Base-by-base conservation (phyloP, 92 coral and sea anemone species). In the Epizoanthus illoricatus region DNA sequence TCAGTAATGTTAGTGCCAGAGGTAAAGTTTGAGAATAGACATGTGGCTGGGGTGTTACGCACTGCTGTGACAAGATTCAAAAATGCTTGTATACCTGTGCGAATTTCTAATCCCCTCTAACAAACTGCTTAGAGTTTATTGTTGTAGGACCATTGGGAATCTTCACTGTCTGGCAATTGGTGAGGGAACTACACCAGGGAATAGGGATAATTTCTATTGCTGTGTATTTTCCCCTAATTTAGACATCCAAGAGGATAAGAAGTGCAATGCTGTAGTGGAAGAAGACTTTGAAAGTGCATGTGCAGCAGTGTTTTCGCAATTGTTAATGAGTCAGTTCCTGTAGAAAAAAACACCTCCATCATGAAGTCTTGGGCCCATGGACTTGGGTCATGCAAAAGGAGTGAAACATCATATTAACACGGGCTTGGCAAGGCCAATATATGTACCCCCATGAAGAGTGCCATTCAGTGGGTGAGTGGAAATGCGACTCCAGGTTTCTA, bases 371-470 rank as follows among this genome's bases (percentile, higher is more conserved):
- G 70, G 74, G 18, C 72, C 80, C 16, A 17, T 23, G 66, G 90
- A 82, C 49, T 41, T 76, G 24, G 86, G 83, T 15, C 18, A 60
- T 17, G 86, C 89, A 11, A 86, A 65, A 40, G 52, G 52, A 5
- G 52, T 45, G 52, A 45, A 45, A 5, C 52, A 54, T 45, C 52
- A 4, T 16, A 61, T 87, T 54, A 60, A 87, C 79, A 82, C 84
- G 41, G 87, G 85, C 0, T n/a, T 33, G 5, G 57, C 79, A 13
- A 36, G 39, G 5, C 87, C 87, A 20, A 78, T 84, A 17, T 74
- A 73, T 58, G 70, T 59, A 54, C 76, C 52, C 52, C 8, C 52
- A 45, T 8, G 52, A 45, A 3, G 52, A 45, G 52, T 45, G 7
- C 52, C 79, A 5, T 70, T 62, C 19, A 85, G 49, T 7, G 75